phyloP scores from a whole-genome alignment of 2,797 vertebrate species.

The Pangasius krempfi region DNA sequence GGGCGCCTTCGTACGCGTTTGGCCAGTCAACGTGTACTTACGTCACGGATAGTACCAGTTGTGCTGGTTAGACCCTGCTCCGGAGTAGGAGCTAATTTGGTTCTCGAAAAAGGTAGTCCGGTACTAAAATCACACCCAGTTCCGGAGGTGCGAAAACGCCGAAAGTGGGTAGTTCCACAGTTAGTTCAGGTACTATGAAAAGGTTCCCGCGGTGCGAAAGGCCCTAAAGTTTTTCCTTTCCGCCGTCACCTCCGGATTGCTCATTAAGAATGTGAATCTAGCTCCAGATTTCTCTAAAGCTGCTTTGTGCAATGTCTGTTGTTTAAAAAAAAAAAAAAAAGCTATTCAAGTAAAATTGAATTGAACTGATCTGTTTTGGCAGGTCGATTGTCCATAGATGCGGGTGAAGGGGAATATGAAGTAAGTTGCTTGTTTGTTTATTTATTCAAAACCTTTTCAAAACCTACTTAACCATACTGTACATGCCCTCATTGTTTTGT shows the following conservation, averaged over 20 bases:
- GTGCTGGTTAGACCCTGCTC: no score
- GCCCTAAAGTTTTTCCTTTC: neutral
- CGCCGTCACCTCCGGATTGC: neutral
- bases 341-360: neutral
- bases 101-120: no score
- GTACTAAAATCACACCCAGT: no score
- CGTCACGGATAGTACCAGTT: no score
- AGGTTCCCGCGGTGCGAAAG: no score
- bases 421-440: slow-evolving; percentile 59
- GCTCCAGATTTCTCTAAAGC: neutral
- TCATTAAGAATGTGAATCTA: neutral
- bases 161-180: no score
- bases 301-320: neutral
- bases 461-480: neutral
- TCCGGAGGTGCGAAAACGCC: no score
- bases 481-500: neutral
- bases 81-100: no score
- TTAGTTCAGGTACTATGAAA: no score
- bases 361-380: slow-evolving; percentile 16
- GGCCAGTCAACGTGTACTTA: no score
- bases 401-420: slow-evolving; percentile 82
- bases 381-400: slow-evolving; percentile 84
- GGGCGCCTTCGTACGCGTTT: no score
- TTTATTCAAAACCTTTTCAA: no score
- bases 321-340: neutral